Evolutionary conservation across 2,888 invertebrate species (phyloP), one percentile per base, ranked within the genome.

Genomic region (Sphaerophoria taeniata): DNA sequence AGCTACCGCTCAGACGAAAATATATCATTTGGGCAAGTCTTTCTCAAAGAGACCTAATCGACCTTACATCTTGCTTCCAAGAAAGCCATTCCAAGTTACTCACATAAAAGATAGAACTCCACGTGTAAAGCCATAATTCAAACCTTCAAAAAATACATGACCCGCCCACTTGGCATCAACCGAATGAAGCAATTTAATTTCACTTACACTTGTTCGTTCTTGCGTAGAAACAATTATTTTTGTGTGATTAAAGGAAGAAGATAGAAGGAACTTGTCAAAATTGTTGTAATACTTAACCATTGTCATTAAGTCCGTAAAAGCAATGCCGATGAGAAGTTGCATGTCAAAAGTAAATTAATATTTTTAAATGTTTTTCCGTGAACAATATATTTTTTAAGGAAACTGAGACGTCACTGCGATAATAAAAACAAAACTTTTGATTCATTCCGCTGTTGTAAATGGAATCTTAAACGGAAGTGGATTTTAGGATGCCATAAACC

Each of bases 321-420:
- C 33, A 34, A n/a, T 34, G 39, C 3, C 6, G 39, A 39, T 9
- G 34, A 6, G 14, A 16, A 14, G 6, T 39, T 12, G 58, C 58
- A 58, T 58, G 58, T 39, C 16, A 39, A 2, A 39, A 6, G 39
- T 58, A 58, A 11, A 58, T 58, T 58, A 58, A 12, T 24, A 58
- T 39, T 33, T 3, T 45, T 61, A 14, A 60, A 39, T 24, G 39
- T 24, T 14, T 6, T 58, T 39, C 9, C 9, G 39, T 6, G 6
- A 39, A 9, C 39, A 39, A 12, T 43, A 11, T 11, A 43, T 6
- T 3, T 2, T 7, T 39, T 39, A 39, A 39, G 39, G 39, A 39
- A 39, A 16, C 6, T 49, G 36, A 36, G 3, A 16, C 6, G 14
- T 49, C 2, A 49, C 14, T 47, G 47, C 14, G 16, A 49, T 24